phyloP scores from a whole-genome alignment of 2,888 invertebrate species.

The Bhutanitis thaidina region DNA sequence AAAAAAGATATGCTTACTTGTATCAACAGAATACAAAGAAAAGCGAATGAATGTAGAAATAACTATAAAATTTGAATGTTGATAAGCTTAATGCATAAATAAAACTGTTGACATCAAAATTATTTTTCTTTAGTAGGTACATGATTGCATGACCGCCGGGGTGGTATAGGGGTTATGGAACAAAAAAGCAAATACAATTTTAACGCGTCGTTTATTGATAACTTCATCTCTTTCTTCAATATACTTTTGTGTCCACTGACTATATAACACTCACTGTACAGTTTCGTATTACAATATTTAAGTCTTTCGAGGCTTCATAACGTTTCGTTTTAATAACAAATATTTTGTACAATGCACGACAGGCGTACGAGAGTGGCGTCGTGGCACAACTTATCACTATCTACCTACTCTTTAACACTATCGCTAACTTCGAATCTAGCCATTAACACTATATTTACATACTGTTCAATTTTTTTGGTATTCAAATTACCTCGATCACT shows the following conservation, averaged over 20 bases:
- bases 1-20: no score
- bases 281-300: conserved; percentile 78
- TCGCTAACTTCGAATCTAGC: conserved; percentile 61
- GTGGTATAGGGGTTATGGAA: conserved; percentile 48
- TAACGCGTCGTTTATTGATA: conserved; percentile 78
- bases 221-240: conserved; percentile 76
- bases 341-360: conserved; percentile 78
- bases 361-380: conserved; percentile 66
- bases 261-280: conserved; percentile 81
- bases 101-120: conserved; percentile 3
- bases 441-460: conserved; percentile 77
- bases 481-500: conserved; percentile 73
- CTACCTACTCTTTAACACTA: conserved; percentile 68
- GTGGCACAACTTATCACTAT: conserved; percentile 73
- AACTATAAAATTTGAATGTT: no score
- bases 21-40: no score
- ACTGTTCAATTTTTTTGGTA: conserved; percentile 79
- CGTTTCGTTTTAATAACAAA: conserved; percentile 74
- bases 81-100: no score
- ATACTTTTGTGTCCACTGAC: conserved; percentile 80
- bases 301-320: conserved; percentile 75
- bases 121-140: neutral
- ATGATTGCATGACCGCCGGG: conserved; percentile 1
- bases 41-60: no score
- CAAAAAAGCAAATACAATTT: conserved; percentile 73